Evolutionary conservation across 2,797 vertebrate species (phyloP).

Genomic region (Molossus molossus): DNA sequence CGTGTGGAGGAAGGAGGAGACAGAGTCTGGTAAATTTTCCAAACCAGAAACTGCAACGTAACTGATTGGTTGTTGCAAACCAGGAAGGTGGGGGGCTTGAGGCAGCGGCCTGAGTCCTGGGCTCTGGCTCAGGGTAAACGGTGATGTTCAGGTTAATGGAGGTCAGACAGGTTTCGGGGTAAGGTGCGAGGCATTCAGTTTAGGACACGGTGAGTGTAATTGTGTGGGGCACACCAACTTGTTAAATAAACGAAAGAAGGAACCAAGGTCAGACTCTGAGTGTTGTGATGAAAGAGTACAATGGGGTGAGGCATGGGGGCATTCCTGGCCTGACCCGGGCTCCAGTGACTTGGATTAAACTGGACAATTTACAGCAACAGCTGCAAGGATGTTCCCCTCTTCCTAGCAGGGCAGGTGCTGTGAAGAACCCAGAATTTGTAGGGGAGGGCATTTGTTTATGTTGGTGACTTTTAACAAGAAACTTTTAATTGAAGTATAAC

Average conservation of each 20-base stretch:
- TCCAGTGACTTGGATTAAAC: slow-evolving; percentile 26
- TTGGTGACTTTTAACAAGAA: neutral
- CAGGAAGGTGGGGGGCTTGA: neutral
- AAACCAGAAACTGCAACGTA: neutral
- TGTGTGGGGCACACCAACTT: neutral
- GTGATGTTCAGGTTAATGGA: neutral
- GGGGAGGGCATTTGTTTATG: neutral
- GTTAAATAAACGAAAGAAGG: neutral
- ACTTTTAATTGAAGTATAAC: neutral
- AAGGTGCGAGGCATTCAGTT: neutral
- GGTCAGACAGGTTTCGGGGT: neutral
- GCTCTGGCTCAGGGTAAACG: neutral
- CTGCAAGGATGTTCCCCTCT: neutral
- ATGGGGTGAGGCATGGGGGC: too few relatives aligned
- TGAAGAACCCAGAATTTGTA: neutral
- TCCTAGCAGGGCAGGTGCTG: neutral
- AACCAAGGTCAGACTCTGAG: neutral
- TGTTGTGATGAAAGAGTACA: neutral
- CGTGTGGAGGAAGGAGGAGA: neutral
- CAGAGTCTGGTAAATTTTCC: neutral
- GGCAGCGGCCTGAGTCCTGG: neutral
- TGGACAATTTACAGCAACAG: neutral
- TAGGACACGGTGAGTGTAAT: neutral
- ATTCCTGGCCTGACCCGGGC: neutral
- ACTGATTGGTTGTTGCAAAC: neutral